Conservation (phyloP, 2,113 vertebrate species). For the Rhodinocichla rosea region DNA sequence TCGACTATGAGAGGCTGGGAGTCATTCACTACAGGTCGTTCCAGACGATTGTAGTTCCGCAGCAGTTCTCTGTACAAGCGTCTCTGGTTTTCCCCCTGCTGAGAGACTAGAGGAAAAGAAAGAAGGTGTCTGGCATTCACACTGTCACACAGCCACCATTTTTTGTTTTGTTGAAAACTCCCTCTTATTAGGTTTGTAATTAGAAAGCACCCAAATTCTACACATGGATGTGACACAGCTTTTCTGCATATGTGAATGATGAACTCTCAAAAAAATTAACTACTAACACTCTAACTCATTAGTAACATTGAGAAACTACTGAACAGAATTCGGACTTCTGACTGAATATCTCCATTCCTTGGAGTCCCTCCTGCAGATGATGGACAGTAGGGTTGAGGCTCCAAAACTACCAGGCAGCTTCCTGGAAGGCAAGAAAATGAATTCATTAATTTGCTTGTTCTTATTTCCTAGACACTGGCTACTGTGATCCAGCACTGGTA, state of each 20-base stretch:
- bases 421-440: background rate
- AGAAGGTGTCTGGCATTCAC: background rate
- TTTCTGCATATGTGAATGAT: background rate
- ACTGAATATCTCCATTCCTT: background rate
- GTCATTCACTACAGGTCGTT: slow-evolving; percentile 85
- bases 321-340: background rate
- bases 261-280: background rate
- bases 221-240: background rate
- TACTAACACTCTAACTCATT: background rate
- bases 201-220: background rate
- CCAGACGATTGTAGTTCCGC: slow-evolving; percentile 84
- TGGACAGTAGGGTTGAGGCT: background rate
- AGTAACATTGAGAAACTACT: background rate
- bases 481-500: background rate
- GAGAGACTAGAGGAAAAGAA: slow-evolving; percentile 69
- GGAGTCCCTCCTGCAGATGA: background rate
- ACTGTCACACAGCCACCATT: background rate
- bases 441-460: background rate
- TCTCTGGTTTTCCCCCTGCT: slow-evolving; percentile 83
- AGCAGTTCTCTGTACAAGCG: slow-evolving; percentile 84
- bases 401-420: background rate
- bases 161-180: background rate
- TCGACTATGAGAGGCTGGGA: slow-evolving; percentile 83
- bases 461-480: background rate
- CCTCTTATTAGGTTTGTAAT: background rate